Base-by-base conservation (phyloP, 2,888 invertebrate species). In the Hymenopus coronatus region DNA sequence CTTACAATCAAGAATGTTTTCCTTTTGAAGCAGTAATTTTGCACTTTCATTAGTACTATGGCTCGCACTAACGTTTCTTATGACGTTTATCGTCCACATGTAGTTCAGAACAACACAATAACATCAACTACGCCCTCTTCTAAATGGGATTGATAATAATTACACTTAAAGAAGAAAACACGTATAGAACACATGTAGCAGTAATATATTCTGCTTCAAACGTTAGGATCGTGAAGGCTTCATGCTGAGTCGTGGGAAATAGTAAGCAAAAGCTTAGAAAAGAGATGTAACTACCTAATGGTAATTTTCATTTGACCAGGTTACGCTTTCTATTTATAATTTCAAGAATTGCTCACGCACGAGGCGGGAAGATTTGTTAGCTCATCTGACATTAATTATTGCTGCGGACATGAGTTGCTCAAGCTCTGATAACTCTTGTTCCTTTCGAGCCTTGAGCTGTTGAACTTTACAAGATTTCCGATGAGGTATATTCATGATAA, bases 111-210 rank as follows among this genome's bases (percentile, higher is more conserved):
- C 6, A 70, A 70, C 54, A 70, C 25, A 15, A 25, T 70, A 70
- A 70, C 54, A 70, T 30, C 15, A 28, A 30, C 84, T 20, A 30
- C 84, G 84, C 84, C 84, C 84, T 83, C 28, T 83, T 83, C 27
- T 28, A 85, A 85, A 85, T 54, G 9, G 28, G 54, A 85, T n/a
- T 85, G 85, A 54, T 85, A 54, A 85, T 85, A 85, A 85, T 85
- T 85, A 54, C 54, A 54, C 46, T 40, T 46, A n/a, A 12, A 84
- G 12, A 33, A 20, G 84, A 84, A 40, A 40, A 30, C 84, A 84
- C 54, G 54, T 70, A 70, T 70, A 4, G 70, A 85, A 85, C 85
- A 54, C 85, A 85, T 85, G 70, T 85, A 85, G 3, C 4, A 30
- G 25, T 25, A 84, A 84, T 84, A 33, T 84, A 84, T 33, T 84